phyloP scores from a whole-genome alignment of 1,140 invertebrate genomes.

The Steinernema khuongi region DNA sequence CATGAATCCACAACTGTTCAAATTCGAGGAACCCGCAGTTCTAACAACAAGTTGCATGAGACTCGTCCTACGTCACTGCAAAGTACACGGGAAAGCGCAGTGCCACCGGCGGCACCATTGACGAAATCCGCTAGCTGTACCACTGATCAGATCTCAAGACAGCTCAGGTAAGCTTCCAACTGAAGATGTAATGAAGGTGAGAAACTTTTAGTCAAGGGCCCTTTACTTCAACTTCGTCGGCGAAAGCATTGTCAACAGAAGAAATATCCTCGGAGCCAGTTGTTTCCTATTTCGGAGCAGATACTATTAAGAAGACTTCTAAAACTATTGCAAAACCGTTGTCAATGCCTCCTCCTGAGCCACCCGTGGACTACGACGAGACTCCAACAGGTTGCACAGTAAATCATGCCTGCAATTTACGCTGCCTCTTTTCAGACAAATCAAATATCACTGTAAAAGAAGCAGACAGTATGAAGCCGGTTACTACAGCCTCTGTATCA shows the following conservation, averaged over 20 bases:
- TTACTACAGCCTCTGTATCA: slow-evolving; percentile 12
- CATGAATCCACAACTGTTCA: not conserved
- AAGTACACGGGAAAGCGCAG: slow-evolving; percentile 11
- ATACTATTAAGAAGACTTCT: slow-evolving; percentile 3
- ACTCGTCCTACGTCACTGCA: not conserved
- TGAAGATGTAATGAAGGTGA: no score
- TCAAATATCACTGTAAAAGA: not conserved
- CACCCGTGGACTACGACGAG: slow-evolving; percentile 55
- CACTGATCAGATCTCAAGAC: not conserved
- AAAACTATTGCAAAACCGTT: slow-evolving; percentile 11
- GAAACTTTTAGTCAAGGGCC: no score
- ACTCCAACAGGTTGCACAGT: not conserved
- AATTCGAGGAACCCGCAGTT: not conserved
- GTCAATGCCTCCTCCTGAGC: slow-evolving; percentile 50
- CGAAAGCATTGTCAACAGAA: not conserved
- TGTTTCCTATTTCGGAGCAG: slow-evolving; percentile 8
- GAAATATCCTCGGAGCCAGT: not conserved
- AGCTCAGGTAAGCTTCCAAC: not conserved
- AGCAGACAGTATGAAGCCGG: not conserved
- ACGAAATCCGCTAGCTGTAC: not conserved
- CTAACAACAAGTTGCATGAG: not conserved
- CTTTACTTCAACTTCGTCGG: not conserved
- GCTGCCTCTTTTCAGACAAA: not conserved
- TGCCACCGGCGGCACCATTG: not conserved
- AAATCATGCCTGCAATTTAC: not conserved